Conservation (phyloP, 2,797 vertebrate genomes). For the Pogoniulus pusillus region DNA sequence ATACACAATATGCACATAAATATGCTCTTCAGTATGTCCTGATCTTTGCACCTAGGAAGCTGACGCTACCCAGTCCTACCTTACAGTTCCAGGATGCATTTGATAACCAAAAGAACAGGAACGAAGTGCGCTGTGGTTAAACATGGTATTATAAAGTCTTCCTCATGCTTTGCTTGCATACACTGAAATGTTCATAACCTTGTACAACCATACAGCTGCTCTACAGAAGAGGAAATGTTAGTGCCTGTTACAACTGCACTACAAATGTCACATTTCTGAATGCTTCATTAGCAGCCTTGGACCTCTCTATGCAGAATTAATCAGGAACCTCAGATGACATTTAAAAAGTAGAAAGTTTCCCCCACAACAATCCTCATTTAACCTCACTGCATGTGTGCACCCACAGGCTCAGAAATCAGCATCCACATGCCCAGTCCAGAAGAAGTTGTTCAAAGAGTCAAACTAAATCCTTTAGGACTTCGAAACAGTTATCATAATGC, state of each 20-base stretch:
- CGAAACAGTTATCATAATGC: neutral
- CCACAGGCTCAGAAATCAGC: neutral
- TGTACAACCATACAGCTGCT: neutral
- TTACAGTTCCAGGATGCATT: neutral
- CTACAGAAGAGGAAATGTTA: neutral
- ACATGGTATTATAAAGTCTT: neutral
- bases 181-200: neutral
- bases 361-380: neutral
- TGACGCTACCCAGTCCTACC: fast-evolving
- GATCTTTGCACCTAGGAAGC: neutral
- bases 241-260: neutral
- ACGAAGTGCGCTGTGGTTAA: neutral
- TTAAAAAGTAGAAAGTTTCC: neutral
- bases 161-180: fast-evolving
- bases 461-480: neutral
- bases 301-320: neutral
- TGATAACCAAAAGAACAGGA: neutral
- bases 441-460: neutral
- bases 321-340: neutral
- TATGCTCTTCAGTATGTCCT: neutral
- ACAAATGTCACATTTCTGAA: neutral
- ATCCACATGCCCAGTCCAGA: neutral
- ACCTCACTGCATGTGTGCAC: neutral
- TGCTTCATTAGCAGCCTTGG: neutral
- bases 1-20: neutral